Conservation (phyloP, 2,113 vertebrate species). For the Megalops atlanticus region DNA sequence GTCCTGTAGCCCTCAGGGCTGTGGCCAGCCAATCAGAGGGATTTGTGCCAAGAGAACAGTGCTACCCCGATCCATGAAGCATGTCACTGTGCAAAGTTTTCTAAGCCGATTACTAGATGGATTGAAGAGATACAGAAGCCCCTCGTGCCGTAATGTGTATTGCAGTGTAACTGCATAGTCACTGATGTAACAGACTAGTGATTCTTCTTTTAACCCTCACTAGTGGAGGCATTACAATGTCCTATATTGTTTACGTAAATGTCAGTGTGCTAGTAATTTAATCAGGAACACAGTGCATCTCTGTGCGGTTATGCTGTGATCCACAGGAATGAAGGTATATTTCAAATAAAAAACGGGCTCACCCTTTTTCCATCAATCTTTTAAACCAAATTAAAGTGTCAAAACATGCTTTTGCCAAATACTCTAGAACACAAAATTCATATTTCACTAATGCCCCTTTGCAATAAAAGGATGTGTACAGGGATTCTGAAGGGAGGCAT, state of each 20-base stretch:
- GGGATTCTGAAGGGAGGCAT: neutral
- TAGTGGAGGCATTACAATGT: neutral
- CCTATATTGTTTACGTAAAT: neutral
- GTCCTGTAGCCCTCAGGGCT: neutral
- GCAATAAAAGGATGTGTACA: neutral
- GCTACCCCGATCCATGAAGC: neutral
- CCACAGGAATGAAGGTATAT: neutral
- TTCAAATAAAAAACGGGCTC: too few relatives aligned
- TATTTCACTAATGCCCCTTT: neutral
- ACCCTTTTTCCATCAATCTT: too few relatives aligned
- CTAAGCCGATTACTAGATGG: neutral
- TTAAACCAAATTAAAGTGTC: too few relatives aligned
- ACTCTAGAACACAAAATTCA: slow-evolving; percentile 8
- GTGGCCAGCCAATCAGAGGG: neutral
- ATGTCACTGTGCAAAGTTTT: slow-evolving; percentile 21
- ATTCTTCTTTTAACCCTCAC: neutral
- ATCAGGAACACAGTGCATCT: too few relatives aligned
- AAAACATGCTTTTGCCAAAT: neutral
- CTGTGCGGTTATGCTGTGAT: too few relatives aligned
- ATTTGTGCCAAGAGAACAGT: neutral
- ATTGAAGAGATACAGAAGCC: neutral
- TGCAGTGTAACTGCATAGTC: neutral
- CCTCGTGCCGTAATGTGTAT: neutral
- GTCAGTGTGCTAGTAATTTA: neutral
- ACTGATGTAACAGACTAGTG: neutral